Evolutionary conservation across 1,140 invertebrate genomes (phyloP).

Genomic region (Apis dorsata): DNA sequence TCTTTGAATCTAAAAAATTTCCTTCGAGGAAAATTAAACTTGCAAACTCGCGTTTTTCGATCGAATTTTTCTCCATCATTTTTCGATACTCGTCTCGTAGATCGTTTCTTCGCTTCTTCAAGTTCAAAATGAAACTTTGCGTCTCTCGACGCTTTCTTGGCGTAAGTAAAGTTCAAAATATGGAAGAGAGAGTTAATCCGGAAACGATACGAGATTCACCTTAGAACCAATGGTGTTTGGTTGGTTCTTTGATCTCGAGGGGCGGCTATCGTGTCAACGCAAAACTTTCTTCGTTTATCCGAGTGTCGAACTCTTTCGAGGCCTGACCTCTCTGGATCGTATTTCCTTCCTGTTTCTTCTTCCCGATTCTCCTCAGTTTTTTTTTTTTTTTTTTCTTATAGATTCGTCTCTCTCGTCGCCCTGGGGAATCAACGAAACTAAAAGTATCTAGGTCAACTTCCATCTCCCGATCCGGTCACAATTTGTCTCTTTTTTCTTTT

Average conservation of each 20-base stretch:
- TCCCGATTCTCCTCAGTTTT: neutral
- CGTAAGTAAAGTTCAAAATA: neutral
- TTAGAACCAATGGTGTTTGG: neutral
- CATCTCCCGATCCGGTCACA: neutral
- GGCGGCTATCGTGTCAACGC: constrained; percentile 30
- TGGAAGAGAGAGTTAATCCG: neutral
- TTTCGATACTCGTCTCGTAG: too few relatives aligned
- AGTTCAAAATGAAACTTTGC: too few relatives aligned
- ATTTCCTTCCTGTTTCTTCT: constrained; percentile 44
- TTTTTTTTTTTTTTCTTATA: constrained; percentile 18
- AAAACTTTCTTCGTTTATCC: constrained; percentile 58
- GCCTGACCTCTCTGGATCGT: constrained; percentile 1
- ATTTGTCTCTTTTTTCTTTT: neutral
- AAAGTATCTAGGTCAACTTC: constrained; percentile 43
- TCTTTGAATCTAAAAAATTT: too few relatives aligned
- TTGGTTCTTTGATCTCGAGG: constrained; percentile 42
- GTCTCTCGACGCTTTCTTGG: too few relatives aligned
- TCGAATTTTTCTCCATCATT: too few relatives aligned
- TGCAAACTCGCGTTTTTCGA: too few relatives aligned
- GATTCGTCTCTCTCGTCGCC: neutral
- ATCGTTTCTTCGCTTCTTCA: too few relatives aligned
- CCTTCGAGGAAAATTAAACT: too few relatives aligned
- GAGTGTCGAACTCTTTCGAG: constrained; percentile 46
- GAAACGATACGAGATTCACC: neutral
- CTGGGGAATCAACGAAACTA: constrained; percentile 36